Percentiles rank a stretch among this genome's conserved stretches.
These are phyloP conservation scores for Saccostrea echinata DNA, from an alignment of 1,140 invertebrate genomes.

Conservation along the genomic window DNA sequence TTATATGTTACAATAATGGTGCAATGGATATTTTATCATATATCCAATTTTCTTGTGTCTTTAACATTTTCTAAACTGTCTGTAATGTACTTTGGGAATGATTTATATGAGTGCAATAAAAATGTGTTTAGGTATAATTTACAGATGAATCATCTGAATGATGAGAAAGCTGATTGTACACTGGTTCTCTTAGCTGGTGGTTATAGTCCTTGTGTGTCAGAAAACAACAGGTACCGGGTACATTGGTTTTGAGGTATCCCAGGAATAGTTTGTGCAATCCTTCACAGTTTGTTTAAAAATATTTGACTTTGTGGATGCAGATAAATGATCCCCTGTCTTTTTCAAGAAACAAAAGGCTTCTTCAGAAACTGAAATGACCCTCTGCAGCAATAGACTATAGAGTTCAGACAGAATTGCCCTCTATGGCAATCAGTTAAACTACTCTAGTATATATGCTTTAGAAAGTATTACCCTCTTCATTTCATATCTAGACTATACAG, in stretches of 20 bases:
- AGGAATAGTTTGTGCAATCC: background rate
- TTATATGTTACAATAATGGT: background rate
- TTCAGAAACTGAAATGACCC: too few relatives aligned
- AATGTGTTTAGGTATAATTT: background rate
- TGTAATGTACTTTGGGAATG: background rate
- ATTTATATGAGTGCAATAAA: background rate
- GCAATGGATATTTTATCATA: background rate
- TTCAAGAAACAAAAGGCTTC: background rate
- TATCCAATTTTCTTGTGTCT: background rate
- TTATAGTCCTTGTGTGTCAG: background rate
- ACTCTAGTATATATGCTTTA: too few relatives aligned
- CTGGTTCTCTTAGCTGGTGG: background rate
- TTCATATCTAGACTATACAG: too few relatives aligned
- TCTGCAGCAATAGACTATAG: too few relatives aligned
- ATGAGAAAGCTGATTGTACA: background rate
- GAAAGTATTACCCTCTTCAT: too few relatives aligned
- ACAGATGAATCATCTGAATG: background rate
- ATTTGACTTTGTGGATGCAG: background rate
- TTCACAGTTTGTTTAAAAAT: background rate
- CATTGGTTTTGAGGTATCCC: background rate
- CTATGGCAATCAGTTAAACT: too few relatives aligned
- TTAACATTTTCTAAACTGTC: background rate
- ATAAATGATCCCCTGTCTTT: background rate
- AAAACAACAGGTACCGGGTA: background rate
- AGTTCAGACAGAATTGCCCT: too few relatives aligned